Evolutionary conservation across 2,113 vertebrate species (phyloP), one percentile per base, ranked within the genome.

Genomic region (Pungitius pungitius): DNA sequence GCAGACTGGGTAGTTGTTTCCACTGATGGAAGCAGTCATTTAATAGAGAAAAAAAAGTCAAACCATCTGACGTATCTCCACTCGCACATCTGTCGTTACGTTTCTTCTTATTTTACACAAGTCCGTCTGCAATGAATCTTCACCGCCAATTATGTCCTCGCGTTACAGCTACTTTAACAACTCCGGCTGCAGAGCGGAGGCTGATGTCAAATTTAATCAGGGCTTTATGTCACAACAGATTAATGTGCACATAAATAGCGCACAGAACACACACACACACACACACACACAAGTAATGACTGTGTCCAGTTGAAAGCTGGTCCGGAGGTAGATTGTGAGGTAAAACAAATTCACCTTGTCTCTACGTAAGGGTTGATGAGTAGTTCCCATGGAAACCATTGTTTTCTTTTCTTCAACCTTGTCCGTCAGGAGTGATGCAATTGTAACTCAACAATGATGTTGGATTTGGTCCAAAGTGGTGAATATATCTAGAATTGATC

Each of bases 351-450:
- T 22, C 78, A 81, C 52, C 70, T 57, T 69, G 51, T 77, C 62
- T 81, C 61, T 83, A 75, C 49, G 84, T 75, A 67, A 7, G 59
- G 24, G 13, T 33, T 14, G 54, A 88, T 72, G 59, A 80, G 77
- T 14, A 47, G 93, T 95, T 94, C 80, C 92, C 88, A 91, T 89
- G 90, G 92, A 87, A 93, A 93, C 88, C 51, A 47, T 45, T 51
- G 13, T 20, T 55, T 35, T 70, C 61, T 60, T 63, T 60, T 27
- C 12, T 8, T n/a, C 1, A 26, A 52, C 47, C 14, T 13, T 3
- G 12, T 82, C 77, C 80, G 75, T 89, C 61, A 86, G 80, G 6
- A 83, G 51, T 10, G 18, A 42, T 33, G 59, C 37, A 47, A 47
- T 24, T 10, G 52, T 40, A n/a, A 33, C 65, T 37, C 20, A 66